These are phyloP conservation scores for Tortrix viridana DNA, from an alignment of 2,888 invertebrate genomes.

Conservation along the genomic window DNA sequence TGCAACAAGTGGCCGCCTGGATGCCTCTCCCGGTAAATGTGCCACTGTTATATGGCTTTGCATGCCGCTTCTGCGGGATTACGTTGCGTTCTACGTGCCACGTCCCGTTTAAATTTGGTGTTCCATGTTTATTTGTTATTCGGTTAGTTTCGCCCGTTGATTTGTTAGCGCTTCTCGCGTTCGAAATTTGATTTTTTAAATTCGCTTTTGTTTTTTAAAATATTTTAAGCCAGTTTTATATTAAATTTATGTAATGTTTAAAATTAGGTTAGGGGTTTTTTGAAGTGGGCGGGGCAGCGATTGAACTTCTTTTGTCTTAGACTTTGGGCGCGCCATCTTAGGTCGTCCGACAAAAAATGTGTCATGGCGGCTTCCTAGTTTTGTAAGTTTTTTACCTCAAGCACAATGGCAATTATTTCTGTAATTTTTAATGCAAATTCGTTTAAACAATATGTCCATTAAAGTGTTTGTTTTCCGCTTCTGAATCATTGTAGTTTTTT, in stretches of 20 bases:
- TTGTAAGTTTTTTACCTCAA: constrained; percentile 32
- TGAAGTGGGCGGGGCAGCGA: constrained; percentile 69
- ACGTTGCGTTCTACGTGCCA: constrained; percentile 59
- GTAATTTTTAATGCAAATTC: constrained; percentile 26
- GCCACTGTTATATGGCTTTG: constrained; percentile 77
- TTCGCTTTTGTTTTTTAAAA: constrained; percentile 35
- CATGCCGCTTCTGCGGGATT: constrained; percentile 76
- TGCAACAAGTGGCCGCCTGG: constrained; percentile 79
- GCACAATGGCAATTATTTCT: constrained; percentile 22
- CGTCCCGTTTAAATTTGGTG: constrained; percentile 59
- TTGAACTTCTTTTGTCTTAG: constrained; percentile 78
- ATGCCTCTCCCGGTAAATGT: constrained; percentile 81
- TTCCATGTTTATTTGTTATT: constrained; percentile 57
- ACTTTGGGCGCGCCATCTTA: constrained; percentile 78
- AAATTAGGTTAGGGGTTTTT: constrained; percentile 37
- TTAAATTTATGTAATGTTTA: constrained; percentile 34
- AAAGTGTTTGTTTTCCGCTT: constrained; percentile 20
- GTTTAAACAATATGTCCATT: constrained; percentile 22
- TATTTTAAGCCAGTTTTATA: neutral
- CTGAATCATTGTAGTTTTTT: constrained; percentile 7
- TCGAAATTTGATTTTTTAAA: constrained; percentile 36
- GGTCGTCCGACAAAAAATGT: constrained; percentile 74
- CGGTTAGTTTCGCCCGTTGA: constrained; percentile 47
- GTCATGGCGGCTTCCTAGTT: constrained; percentile 72
- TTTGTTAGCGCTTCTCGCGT: constrained; percentile 40